phyloP scores from a whole-genome alignment of 92 coral and sea anemone species.

The Porites rus region DNA sequence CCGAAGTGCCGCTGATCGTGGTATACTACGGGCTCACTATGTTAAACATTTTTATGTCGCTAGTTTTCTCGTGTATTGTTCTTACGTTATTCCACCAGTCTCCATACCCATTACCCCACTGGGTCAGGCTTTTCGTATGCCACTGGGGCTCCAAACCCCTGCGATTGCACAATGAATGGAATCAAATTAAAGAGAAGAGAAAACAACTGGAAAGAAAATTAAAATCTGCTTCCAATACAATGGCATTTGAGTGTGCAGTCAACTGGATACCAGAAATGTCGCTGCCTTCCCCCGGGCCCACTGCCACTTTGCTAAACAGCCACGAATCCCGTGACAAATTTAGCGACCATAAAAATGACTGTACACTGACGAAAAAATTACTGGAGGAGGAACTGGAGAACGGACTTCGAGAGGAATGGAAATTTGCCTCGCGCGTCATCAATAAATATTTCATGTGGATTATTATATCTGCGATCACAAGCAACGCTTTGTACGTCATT shows the following conservation, averaged over 20 bases:
- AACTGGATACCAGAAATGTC: constrained; percentile 55
- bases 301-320: constrained; percentile 1
- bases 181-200: constrained; percentile 64
- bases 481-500: constrained; percentile 69
- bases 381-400: constrained; percentile 61
- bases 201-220: constrained; percentile 49
- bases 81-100: constrained; percentile 75
- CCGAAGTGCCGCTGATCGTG: constrained; percentile 87
- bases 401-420: constrained; percentile 83
- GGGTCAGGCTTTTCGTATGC: constrained; percentile 65
- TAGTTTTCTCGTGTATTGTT: constrained; percentile 83
- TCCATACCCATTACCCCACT: constrained; percentile 54
- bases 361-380: constrained; percentile 52
- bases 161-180: constrained; percentile 77
- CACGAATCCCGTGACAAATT: constrained; percentile 13
- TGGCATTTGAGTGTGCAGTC: constrained; percentile 38
- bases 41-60: constrained; percentile 81
- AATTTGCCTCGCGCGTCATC: constrained; percentile 79
- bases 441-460: constrained; percentile 85
- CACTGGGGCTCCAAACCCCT: constrained; percentile 76
- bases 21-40: constrained; percentile 88
- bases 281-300: constrained; percentile 19
- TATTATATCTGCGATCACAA: constrained; percentile 53
- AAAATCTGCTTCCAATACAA: constrained; percentile 4
- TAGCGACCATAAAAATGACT: constrained; percentile 24